A percentile compares a stretch with the other conserved stretches of the same genome.
phyloP scores from a whole-genome alignment of 2,888 invertebrate genomes.

The Danaus chrysippus region DNA sequence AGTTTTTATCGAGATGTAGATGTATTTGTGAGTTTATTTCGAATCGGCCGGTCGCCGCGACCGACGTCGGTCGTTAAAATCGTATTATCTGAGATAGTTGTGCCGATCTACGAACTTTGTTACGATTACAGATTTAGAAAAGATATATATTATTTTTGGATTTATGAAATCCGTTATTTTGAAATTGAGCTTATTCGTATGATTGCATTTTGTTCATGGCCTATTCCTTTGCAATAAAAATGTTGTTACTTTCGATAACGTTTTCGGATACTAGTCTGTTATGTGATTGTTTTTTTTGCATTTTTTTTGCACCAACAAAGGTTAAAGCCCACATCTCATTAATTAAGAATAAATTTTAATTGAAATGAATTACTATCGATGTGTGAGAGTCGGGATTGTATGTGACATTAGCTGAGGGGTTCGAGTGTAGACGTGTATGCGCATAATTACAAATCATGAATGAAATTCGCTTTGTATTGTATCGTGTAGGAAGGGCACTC shows the following conservation, averaged over 20 bases:
- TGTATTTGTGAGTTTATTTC: constrained; percentile 74
- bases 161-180: constrained; percentile 69
- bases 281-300: constrained; percentile 73
- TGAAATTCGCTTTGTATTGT: constrained; percentile 51
- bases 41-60: constrained; percentile 55
- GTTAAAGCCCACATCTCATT: constrained; percentile 70
- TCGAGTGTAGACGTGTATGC: constrained; percentile 44
- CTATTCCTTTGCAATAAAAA: constrained; percentile 68
- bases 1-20: constrained; percentile 75
- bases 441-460: constrained; percentile 41
- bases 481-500: constrained; percentile 48
- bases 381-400: constrained; percentile 59
- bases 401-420: constrained; percentile 66
- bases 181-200: constrained; percentile 69
- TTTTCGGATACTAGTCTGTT: constrained; percentile 76
- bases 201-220: constrained; percentile 68
- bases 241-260: constrained; percentile 66
- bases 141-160: constrained; percentile 51
- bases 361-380: constrained; percentile 44
- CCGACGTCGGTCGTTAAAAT: constrained; percentile 70
- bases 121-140: constrained; percentile 46
- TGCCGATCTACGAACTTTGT: constrained; percentile 59
- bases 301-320: constrained; percentile 67
- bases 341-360: constrained; percentile 65
- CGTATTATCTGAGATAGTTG: constrained; percentile 73